Conservation (phyloP, 2,888 invertebrate species). For the Cataglyphis altisquamis region DNA sequence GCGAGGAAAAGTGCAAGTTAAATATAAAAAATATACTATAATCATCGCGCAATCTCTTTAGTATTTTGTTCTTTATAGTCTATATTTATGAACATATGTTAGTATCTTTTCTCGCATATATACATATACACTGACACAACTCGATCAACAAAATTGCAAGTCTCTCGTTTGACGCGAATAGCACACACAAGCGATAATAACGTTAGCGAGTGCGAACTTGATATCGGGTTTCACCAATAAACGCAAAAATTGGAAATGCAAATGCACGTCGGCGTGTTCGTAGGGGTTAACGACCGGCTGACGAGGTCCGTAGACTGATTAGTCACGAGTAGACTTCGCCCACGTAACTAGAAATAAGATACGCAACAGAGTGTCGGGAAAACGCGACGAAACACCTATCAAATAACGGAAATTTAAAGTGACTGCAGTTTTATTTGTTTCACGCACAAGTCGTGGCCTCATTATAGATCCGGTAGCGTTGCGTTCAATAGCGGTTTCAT, state of each 20-base stretch:
- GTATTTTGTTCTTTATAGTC: neutral
- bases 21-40: neutral
- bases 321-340: conserved; percentile 69
- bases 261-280: conserved; percentile 58
- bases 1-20: neutral
- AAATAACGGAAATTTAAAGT: conserved; percentile 41
- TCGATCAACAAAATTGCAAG: neutral
- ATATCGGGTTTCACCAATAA: conserved; percentile 51
- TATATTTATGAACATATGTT: neutral
- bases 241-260: conserved; percentile 48
- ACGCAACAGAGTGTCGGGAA: conserved; percentile 57
- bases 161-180: conserved; percentile 13
- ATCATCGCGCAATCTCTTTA: neutral
- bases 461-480: neutral
- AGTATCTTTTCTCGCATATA: neutral
- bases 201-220: conserved; percentile 15
- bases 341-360: conserved; percentile 71
- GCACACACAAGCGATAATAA: conserved; percentile 11
- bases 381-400: conserved; percentile 41
- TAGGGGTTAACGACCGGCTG: conserved; percentile 68
- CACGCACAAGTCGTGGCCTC: conserved; percentile 5
- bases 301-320: conserved; percentile 72
- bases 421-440: conserved; percentile 20
- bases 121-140: neutral
- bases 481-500: neutral